Evolutionary conservation across 2,888 invertebrate genomes (phyloP).

Genomic region (Meiosimyza platycephala): DNA sequence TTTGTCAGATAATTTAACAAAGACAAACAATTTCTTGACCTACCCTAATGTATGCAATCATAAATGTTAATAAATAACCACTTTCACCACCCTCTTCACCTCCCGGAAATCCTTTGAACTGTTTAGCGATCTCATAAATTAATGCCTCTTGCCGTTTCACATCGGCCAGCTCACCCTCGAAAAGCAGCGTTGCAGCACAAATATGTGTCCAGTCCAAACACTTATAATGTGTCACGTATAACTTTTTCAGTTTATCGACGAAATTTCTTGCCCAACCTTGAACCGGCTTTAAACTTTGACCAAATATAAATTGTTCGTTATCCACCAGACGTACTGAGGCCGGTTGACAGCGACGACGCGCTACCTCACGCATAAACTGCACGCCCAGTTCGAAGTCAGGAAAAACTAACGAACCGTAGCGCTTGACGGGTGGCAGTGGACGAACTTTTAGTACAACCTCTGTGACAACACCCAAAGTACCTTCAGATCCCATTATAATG

Average conservation of each 20-base stretch:
- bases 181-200: conserved; percentile 92
- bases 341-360: conserved; percentile 86
- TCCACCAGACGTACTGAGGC: conserved; percentile 97
- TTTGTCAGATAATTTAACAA: not conserved
- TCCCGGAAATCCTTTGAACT: conserved; percentile 85
- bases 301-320: conserved; percentile 97
- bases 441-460: conserved; percentile 90
- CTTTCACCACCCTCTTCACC: conserved; percentile 94
- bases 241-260: conserved; percentile 84
- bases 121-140: conserved; percentile 82
- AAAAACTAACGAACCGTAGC: conserved; percentile 95
- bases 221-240: conserved; percentile 89
- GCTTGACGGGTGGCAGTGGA: conserved; percentile 84
- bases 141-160: conserved; percentile 81
- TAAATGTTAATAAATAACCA: conserved; percentile 95
- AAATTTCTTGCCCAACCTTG: conserved; percentile 72
- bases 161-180: conserved; percentile 84
- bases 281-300: conserved; percentile 79
- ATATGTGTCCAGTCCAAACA: conserved; percentile 84
- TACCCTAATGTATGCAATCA: conserved; percentile 96
- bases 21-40: conserved; percentile 57
- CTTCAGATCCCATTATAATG: conserved; percentile 90
- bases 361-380: conserved; percentile 87
- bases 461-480: conserved; percentile 94
- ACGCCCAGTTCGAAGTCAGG: conserved; percentile 92